These are phyloP conservation scores for Muntiacus muntjak DNA, from an alignment of 2,113 vertebrate species.

Conservation along the genomic window DNA sequence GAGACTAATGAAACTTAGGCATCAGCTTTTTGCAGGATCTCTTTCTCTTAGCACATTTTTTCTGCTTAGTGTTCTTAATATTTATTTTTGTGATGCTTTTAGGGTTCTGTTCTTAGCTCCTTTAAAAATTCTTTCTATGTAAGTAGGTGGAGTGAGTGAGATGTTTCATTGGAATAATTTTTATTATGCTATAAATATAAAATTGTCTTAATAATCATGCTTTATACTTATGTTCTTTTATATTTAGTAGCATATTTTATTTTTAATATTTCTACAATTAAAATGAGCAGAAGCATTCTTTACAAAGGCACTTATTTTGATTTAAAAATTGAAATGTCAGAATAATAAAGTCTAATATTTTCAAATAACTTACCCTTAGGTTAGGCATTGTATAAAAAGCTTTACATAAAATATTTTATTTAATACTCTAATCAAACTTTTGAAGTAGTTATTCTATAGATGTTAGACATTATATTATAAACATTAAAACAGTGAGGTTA, in stretches of 20 bases:
- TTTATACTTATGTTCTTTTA: neutral
- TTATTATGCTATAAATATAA: neutral
- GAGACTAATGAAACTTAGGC: neutral
- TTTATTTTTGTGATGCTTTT: slow-evolving; percentile 11
- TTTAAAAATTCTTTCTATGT: neutral
- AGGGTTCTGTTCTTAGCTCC: neutral
- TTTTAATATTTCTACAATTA: neutral
- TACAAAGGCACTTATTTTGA: neutral
- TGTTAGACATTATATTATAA: neutral
- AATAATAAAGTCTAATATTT: neutral
- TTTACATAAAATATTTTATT: neutral
- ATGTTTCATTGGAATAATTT: neutral
- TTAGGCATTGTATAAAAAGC: neutral
- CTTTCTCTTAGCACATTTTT: neutral
- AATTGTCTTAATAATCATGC: neutral
- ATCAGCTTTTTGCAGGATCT: neutral
- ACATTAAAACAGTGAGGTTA: neutral
- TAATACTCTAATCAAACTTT: neutral
- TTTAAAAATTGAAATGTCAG: neutral
- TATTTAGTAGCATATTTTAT: neutral
- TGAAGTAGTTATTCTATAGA: neutral
- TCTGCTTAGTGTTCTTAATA: neutral
- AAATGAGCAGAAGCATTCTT: neutral
- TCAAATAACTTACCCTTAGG: neutral
- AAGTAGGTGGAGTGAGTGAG: neutral